Percentiles rank a stretch among this genome's conserved stretches.
Evolutionary conservation across 2,797 vertebrate genomes (phyloP).

Genomic region (Malacoraja senta): DNA sequence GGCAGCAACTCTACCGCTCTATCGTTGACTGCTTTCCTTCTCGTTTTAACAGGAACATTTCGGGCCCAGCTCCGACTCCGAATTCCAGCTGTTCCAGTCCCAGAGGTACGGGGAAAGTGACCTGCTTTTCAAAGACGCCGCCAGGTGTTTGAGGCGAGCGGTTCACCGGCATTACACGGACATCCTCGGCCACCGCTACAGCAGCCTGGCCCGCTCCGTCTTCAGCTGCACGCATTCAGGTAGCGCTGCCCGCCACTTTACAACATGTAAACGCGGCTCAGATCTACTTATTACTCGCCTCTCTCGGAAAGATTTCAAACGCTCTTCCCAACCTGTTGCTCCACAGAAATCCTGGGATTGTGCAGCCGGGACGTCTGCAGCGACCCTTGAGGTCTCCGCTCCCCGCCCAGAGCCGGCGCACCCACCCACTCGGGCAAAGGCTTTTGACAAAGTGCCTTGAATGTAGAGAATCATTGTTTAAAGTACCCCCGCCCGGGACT

Average conservation of each 20-base stretch:
- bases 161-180: constrained; percentile 64
- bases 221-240: constrained; percentile 79
- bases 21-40: background rate
- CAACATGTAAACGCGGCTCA: background rate
- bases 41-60: constrained; percentile 63
- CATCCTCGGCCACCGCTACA: constrained; percentile 70
- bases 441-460: background rate
- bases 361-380: constrained; percentile 75
- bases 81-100: constrained; percentile 74
- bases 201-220: constrained; percentile 60
- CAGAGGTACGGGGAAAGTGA: constrained; percentile 72
- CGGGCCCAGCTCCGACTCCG: constrained; percentile 51
- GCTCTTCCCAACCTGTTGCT: constrained; percentile 41
- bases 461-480: background rate
- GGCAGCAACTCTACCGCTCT: too few species aligned
- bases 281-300: background rate
- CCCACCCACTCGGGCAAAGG: background rate
- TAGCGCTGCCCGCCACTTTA: constrained; percentile 44
- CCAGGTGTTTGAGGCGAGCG: constrained; percentile 65
- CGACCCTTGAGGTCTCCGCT: constrained; percentile 52
- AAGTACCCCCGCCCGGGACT: background rate
- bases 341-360: constrained; percentile 74
- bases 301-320: background rate
- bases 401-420: too few species aligned
- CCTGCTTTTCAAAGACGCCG: constrained; percentile 78